These are phyloP conservation scores for Diarsia brunnea DNA, from an alignment of 2,888 invertebrate species.

Conservation along the genomic window DNA sequence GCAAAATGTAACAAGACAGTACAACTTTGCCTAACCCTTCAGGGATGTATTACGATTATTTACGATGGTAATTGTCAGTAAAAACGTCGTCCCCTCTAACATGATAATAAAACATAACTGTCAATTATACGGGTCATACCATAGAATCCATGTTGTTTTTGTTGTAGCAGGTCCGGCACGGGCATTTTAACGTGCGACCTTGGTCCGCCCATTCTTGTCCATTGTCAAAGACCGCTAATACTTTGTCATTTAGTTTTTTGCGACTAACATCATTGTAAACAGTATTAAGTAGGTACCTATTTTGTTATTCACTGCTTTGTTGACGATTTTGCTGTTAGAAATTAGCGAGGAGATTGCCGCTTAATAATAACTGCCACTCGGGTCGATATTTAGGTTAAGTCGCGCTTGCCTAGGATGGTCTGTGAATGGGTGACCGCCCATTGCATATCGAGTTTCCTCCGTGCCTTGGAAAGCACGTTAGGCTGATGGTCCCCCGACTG, in stretches of 20 bases:
- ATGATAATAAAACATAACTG: slow-evolving; percentile 5
- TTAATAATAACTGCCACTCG: too few relatives aligned
- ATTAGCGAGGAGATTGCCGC: neutral
- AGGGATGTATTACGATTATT: too few relatives aligned
- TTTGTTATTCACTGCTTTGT: neutral
- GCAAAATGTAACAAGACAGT: too few relatives aligned
- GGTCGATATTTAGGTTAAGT: too few relatives aligned
- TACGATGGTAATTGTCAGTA: too few relatives aligned
- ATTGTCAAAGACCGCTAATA: slow-evolving; percentile 58
- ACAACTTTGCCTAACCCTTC: too few relatives aligned
- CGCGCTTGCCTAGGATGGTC: too few relatives aligned
- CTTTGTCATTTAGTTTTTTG: slow-evolving; percentile 55
- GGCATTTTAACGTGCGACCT: slow-evolving; percentile 45
- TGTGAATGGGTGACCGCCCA: too few relatives aligned
- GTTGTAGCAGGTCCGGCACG: slow-evolving; percentile 35
- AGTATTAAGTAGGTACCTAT: slow-evolving; percentile 20
- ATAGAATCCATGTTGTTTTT: slow-evolving; percentile 48
- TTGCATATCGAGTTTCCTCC: too few relatives aligned
- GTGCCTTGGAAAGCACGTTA: too few relatives aligned
- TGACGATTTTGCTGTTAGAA: neutral
- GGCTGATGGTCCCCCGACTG: too few relatives aligned
- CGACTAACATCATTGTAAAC: slow-evolving; percentile 9
- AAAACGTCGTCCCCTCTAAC: too few relatives aligned
- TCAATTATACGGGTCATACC: neutral
- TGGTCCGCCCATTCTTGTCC: slow-evolving; percentile 50